phyloP scores from a whole-genome alignment of 2,797 vertebrate species.

The Malacoctenus gilli region DNA sequence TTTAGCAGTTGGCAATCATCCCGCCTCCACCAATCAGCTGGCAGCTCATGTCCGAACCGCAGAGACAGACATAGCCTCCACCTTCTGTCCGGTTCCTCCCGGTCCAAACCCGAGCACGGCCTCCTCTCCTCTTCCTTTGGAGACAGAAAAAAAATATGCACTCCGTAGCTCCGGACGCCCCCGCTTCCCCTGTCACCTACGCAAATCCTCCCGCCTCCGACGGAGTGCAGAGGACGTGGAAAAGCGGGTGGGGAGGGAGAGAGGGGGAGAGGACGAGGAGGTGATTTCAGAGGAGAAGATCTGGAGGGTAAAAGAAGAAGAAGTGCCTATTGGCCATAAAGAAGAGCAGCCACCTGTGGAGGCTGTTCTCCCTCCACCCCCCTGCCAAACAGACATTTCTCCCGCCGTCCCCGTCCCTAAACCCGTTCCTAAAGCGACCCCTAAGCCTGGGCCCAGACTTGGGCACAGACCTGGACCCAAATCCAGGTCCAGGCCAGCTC shows the following conservation, averaged over 20 bases:
- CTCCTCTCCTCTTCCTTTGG: conserved; percentile 73
- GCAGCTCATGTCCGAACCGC: conserved; percentile 52
- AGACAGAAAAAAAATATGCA: conserved; percentile 93
- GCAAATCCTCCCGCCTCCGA: conserved; percentile 86
- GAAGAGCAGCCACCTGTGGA: conserved; percentile 57
- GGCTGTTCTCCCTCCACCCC: conserved; percentile 44
- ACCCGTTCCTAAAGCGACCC: conserved; percentile 61
- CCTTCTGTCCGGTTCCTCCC: conserved; percentile 66
- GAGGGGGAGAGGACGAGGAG: conserved; percentile 65
- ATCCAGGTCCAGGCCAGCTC: conserved; percentile 64
- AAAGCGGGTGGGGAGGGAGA: conserved; percentile 67
- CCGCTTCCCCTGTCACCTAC: conserved; percentile 92
- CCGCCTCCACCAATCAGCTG: conserved; percentile 65
- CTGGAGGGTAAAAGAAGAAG: conserved; percentile 73
- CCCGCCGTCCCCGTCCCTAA: conserved; percentile 65
- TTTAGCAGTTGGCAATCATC: conserved; percentile 65
- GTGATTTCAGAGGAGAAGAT: conserved; percentile 70
- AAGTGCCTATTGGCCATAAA: conserved; percentile 45
- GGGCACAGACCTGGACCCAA: conserved; percentile 75
- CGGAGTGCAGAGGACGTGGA: conserved; percentile 77
- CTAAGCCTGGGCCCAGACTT: conserved; percentile 70
- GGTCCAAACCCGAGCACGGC: conserved; percentile 76
- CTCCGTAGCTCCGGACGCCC: conserved; percentile 94
- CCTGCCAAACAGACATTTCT: conserved; percentile 58
- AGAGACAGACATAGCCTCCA: conserved; percentile 60